Percentiles rank a stretch among this genome's conserved stretches.
Conservation (phyloP, 2,113 vertebrate species). For the Heloderma charlesbogerti region DNA sequence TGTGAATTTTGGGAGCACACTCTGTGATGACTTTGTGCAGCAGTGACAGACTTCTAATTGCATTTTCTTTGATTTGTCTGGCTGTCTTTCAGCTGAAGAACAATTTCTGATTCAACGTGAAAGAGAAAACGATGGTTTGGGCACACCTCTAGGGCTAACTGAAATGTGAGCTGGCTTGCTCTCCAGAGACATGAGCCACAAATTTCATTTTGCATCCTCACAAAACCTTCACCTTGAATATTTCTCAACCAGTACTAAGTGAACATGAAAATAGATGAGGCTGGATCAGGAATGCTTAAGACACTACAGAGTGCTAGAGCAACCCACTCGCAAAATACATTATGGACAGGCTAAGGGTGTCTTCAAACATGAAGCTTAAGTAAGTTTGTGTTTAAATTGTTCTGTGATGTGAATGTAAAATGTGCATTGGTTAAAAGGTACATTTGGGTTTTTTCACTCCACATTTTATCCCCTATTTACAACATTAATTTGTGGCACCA, state of each 20-base stretch:
- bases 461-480: neutral
- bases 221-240: conserved; percentile 15
- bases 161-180: conserved; percentile 20
- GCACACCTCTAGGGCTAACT: conserved; percentile 30
- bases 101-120: conserved; percentile 22
- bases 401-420: neutral
- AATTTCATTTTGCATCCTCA: conserved; percentile 32
- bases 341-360: neutral
- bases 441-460: neutral
- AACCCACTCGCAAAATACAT: neutral
- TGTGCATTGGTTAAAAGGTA: neutral
- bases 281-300: neutral
- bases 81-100: conserved; percentile 22
- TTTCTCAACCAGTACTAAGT: conserved; percentile 15
- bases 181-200: conserved; percentile 14
- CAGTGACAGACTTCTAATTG: conserved; percentile 16
- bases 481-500: neutral
- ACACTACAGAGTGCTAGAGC: neutral
- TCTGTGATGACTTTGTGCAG: neutral
- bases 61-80: conserved; percentile 32
- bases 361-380: neutral
- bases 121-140: conserved; percentile 21
- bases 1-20: neutral
- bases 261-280: conserved; percentile 33
- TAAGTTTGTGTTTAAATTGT: conserved; percentile 7